Percentiles rank a stretch among this genome's conserved stretches.
phyloP scores from a whole-genome alignment of 2,113 vertebrate species.

The Corythornis vintsioides region DNA sequence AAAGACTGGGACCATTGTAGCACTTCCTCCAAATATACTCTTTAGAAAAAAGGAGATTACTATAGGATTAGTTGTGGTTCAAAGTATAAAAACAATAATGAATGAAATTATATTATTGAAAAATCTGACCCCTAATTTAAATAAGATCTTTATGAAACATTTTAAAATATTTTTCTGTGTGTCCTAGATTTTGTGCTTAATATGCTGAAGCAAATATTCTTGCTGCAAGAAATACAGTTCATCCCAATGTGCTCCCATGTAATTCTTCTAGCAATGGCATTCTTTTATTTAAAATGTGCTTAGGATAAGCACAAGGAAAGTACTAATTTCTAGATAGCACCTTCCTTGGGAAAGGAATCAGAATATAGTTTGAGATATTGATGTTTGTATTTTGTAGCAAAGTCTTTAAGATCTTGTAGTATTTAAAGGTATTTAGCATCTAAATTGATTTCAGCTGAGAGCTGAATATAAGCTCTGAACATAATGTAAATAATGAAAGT shows the following conservation, averaged over 20 bases:
- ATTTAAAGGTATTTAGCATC: background rate
- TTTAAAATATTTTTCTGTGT: background rate
- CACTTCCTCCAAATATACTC: conserved; percentile 62
- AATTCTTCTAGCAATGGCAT: background rate
- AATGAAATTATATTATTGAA: background rate
- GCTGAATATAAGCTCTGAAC: background rate
- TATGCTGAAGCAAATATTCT: background rate
- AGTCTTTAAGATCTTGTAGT: background rate
- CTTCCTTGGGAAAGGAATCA: background rate
- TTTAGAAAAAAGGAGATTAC: conserved; percentile 40
- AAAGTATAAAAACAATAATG: background rate
- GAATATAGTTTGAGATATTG: background rate
- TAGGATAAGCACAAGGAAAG: background rate
- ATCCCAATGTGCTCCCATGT: background rate
- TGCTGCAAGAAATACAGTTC: background rate
- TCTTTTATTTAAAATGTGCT: background rate
- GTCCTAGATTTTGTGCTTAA: background rate
- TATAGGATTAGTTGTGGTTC: background rate
- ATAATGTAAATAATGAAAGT: background rate
- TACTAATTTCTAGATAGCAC: background rate
- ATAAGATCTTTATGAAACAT: background rate
- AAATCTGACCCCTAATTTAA: background rate
- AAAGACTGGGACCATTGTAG: conserved; percentile 70
- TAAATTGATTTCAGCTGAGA: background rate
- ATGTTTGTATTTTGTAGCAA: background rate